A percentile compares a stretch with the other conserved stretches of the same genome.
These are phyloP conservation scores for Callaeas wilsoni DNA, from an alignment of 2,113 vertebrate genomes.

Conservation along the genomic window DNA sequence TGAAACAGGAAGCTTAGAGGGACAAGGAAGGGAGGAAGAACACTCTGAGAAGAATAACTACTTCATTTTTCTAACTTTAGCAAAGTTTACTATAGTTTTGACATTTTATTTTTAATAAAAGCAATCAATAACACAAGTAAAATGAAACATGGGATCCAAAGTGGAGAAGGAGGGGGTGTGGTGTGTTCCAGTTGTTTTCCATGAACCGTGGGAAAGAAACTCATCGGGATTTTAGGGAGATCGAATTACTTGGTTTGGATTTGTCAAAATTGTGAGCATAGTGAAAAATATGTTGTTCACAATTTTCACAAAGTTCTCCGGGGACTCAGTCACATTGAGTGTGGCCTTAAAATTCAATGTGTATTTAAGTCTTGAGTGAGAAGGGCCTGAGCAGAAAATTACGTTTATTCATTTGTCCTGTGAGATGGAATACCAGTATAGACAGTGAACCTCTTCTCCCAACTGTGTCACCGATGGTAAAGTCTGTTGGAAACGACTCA, in stretches of 20 bases:
- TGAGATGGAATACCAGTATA: neutral
- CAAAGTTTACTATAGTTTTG: neutral
- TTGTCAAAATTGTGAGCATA: neutral
- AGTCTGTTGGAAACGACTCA: neutral
- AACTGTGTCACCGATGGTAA: accelerated
- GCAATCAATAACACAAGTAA: neutral
- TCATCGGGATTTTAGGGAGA: neutral
- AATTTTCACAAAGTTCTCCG: neutral
- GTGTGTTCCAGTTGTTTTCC: neutral
- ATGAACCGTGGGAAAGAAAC: neutral
- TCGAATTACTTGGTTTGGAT: neutral
- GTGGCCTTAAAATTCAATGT: neutral
- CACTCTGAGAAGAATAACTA: neutral
- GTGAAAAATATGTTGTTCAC: neutral
- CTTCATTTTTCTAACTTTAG: neutral
- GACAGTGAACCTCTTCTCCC: neutral
- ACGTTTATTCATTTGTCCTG: neutral
- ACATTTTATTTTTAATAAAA: neutral
- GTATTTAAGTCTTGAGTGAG: neutral
- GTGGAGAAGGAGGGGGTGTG: accelerated
- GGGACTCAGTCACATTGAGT: neutral
- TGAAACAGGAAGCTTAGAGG: neutral
- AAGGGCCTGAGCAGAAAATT: neutral
- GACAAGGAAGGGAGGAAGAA: neutral
- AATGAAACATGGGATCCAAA: neutral